These are phyloP conservation scores for Physocephala rufipes DNA, from an alignment of 2,888 invertebrate species.

Conservation along the genomic window DNA sequence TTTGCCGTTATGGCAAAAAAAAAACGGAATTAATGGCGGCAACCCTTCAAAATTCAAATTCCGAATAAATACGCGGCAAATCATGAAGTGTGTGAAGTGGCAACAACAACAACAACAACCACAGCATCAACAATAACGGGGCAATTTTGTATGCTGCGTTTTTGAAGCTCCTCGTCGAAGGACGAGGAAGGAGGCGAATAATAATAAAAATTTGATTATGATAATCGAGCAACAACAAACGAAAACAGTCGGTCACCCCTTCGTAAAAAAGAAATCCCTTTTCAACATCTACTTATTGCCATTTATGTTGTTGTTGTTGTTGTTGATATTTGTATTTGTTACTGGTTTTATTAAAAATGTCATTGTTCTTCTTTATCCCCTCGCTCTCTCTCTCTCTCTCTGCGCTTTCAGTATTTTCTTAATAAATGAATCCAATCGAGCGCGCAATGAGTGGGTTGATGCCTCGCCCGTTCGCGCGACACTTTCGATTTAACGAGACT, in stretches of 20 bases:
- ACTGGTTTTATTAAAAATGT: constrained; percentile 17
- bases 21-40: too few relatives aligned
- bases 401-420: too few relatives aligned
- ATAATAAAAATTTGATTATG: constrained; percentile 33
- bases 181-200: too few relatives aligned
- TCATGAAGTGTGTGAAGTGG: constrained; percentile 5
- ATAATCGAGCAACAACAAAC: constrained; percentile 15
- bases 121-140: constrained; percentile 4
- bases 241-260: constrained; percentile 23
- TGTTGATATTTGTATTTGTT: constrained; percentile 15
- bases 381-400: too few relatives aligned
- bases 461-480: too few relatives aligned
- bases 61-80: neutral
- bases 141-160: constrained; percentile 22
- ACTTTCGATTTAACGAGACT: too few relatives aligned
- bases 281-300: neutral
- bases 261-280: neutral
- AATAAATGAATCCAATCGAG: constrained; percentile 29
- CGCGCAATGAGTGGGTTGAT: too few relatives aligned
- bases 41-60: constrained; percentile 16
- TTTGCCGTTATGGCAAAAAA: too few relatives aligned
- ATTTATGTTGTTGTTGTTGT: neutral
- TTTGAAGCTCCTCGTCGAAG: constrained; percentile 2
- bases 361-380: too few relatives aligned
- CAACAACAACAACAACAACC: constrained; percentile 1